Percentiles rank a stretch among this genome's conserved stretches.
These are phyloP conservation scores for Euphonia xanthogaster DNA, from an alignment of 2,797 vertebrate species.

Conservation along the genomic window DNA sequence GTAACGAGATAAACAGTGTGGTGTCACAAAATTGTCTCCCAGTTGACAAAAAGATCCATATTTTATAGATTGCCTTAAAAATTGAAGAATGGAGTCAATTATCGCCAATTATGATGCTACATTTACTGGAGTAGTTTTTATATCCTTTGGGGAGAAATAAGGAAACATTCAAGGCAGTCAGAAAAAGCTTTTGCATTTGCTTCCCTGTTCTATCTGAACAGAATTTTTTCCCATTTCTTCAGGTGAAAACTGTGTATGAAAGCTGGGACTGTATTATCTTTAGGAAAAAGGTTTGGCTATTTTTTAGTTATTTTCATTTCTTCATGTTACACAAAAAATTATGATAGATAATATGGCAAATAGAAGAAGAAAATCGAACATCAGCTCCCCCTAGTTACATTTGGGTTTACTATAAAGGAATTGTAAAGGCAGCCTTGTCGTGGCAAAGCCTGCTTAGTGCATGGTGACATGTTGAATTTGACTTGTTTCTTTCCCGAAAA, in stretches of 20 bases:
- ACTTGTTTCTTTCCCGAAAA: background rate
- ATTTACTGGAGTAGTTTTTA: constrained; percentile 69
- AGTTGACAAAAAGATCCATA: constrained; percentile 75
- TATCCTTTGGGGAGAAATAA: constrained; percentile 75
- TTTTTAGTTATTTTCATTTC: background rate
- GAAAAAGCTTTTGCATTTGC: constrained; percentile 60
- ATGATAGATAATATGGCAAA: background rate
- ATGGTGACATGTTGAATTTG: background rate
- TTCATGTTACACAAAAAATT: background rate
- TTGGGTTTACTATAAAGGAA: background rate
- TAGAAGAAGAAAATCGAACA: background rate
- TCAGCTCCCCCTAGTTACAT: background rate
- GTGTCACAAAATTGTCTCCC: constrained; percentile 75
- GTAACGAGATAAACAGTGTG: constrained; percentile 58
- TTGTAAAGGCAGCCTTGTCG: background rate
- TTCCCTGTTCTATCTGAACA: constrained; percentile 7
- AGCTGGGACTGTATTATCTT: constrained; percentile 29
- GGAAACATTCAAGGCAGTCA: constrained; percentile 69
- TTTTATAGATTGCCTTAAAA: constrained; percentile 76
- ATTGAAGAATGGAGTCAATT: constrained; percentile 77
- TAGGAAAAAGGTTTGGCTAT: background rate
- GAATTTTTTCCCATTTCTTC: constrained; percentile 5
- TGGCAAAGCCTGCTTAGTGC: background rate
- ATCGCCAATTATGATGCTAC: constrained; percentile 75
- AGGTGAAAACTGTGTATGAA: background rate